Evolutionary conservation across 2,113 vertebrate species (phyloP), one percentile per base, ranked within the genome.

Genomic region (Heterotilapia buettikoferi): DNA sequence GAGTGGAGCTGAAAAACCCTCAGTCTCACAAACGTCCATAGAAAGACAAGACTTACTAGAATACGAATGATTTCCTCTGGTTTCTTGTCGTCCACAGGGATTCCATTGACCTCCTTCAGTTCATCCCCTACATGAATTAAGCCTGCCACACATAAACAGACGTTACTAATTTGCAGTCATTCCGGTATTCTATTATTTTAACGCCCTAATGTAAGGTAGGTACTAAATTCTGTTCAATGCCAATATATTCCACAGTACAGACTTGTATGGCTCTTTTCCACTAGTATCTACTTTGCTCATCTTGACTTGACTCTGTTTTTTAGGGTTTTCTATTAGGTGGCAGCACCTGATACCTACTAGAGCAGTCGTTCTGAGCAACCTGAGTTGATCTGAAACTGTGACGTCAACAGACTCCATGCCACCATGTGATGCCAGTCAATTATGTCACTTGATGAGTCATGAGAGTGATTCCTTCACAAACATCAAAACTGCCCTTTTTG

Each of bases 31-130:
- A 66, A 7, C 31, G 10, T 66, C 31, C 31, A 36, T n/a, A 85
- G 29, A 96, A 56, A 84, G 19, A 83, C 12, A 26, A 83, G 33
- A 9, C 84, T 85, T 85, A 99, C 98, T 97, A 99, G 96, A 95
- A 99, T 98, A 45, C 96, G 96, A 96, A 99, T 98, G 89, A 99
- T 96, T 96, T 99, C 99, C 93, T 99, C 98, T 10, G 61, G 99
- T 88, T 97, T 98, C 96, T 99, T 99, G 94, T 98, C 97, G 16
- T 98, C 97, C 24, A 99, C 97, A 0, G 97, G 96, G 93, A 99
- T 98, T 80, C 98, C 98, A 88, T 99, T 99, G 59, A 99, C 61
- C 31, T 66, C 61, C 61, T 66, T 66, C 61, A 66, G 61, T 66
- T 66, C 61, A 1, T 66, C 61, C 98, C 99, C 98, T 24, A 98